Evolutionary conservation across 2,888 invertebrate genomes (phyloP).

Genomic region (Bimastos eiseni): DNA sequence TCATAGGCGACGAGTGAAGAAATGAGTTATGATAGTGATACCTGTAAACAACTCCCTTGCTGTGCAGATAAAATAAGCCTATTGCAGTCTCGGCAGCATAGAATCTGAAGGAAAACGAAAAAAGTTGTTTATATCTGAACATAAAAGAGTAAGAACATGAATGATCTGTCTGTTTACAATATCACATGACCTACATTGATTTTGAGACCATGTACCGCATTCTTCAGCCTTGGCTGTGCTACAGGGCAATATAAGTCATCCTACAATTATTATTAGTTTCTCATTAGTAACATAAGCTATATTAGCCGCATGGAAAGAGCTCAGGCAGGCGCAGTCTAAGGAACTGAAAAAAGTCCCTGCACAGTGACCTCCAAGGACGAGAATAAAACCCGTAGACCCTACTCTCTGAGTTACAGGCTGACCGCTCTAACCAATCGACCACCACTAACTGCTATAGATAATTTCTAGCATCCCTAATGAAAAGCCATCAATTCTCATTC

Average conservation of each 20-base stretch:
- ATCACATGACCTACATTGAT: too few relatives aligned
- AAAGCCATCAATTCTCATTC: too few relatives aligned
- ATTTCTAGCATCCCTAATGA: too few relatives aligned
- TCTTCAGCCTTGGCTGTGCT: too few relatives aligned
- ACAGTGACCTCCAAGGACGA: too few relatives aligned
- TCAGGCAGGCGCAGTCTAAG: too few relatives aligned
- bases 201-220: too few relatives aligned
- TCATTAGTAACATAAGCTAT: slow-evolving; percentile 19
- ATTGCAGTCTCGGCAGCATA: slow-evolving; percentile 99
- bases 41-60: slow-evolving; percentile 64
- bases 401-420: too few relatives aligned
- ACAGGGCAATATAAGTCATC: neutral
- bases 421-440: too few relatives aligned
- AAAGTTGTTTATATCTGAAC: neutral
- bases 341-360: too few relatives aligned
- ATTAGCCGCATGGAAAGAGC: neutral
- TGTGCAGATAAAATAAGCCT: slow-evolving; percentile 88
- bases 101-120: slow-evolving; percentile 75
- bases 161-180: neutral
- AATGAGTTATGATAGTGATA: slow-evolving; percentile 24
- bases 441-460: too few relatives aligned
- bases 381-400: too few relatives aligned
- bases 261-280: slow-evolving; percentile 30
- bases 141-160: neutral
- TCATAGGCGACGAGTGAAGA: neutral